These are phyloP conservation scores for Ptiloglossa arizonensis DNA, from an alignment of 1,140 invertebrate species.

Conservation along the genomic window DNA sequence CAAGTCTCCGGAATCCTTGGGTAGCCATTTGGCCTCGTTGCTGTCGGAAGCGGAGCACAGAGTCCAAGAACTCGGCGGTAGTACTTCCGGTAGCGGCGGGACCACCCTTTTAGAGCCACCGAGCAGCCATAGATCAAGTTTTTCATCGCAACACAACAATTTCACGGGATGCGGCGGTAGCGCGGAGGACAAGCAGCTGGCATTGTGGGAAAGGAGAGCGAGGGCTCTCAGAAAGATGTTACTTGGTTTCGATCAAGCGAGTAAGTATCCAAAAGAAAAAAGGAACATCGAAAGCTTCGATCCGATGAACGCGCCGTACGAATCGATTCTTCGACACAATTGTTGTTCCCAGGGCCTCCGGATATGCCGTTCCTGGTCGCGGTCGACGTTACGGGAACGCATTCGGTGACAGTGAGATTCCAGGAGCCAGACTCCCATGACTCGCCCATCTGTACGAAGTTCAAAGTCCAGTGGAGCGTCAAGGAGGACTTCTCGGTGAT, in stretches of 20 bases:
- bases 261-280: conserved; percentile 84
- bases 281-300: background rate
- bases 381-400: conserved; percentile 91
- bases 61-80: conserved; percentile 87
- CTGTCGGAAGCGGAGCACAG: conserved; percentile 90
- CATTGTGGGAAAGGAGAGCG: conserved; percentile 92
- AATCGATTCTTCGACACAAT: too few species aligned
- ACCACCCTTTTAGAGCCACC: conserved; percentile 78
- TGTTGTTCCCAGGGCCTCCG: conserved; percentile 86
- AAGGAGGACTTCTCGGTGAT: conserved; percentile 90
- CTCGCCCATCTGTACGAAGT: conserved; percentile 92
- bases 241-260: conserved; percentile 86
- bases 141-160: conserved; percentile 83
- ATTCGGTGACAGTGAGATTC: conserved; percentile 89
- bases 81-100: conserved; percentile 67
- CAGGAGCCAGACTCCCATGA: conserved; percentile 86
- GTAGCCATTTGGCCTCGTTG: conserved; percentile 88
- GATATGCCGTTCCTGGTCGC: conserved; percentile 89
- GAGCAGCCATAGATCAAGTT: conserved; percentile 80
- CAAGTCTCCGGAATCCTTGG: conserved; percentile 86
- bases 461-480: conserved; percentile 95
- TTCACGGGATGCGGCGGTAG: conserved; percentile 85
- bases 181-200: conserved; percentile 91
- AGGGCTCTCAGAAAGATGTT: conserved; percentile 90
- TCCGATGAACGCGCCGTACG: too few species aligned